A percentile compares a stretch with the other conserved stretches of the same genome.
These are phyloP conservation scores for Monopis laevigella DNA, from an alignment of 2,888 invertebrate species.

Conservation along the genomic window DNA sequence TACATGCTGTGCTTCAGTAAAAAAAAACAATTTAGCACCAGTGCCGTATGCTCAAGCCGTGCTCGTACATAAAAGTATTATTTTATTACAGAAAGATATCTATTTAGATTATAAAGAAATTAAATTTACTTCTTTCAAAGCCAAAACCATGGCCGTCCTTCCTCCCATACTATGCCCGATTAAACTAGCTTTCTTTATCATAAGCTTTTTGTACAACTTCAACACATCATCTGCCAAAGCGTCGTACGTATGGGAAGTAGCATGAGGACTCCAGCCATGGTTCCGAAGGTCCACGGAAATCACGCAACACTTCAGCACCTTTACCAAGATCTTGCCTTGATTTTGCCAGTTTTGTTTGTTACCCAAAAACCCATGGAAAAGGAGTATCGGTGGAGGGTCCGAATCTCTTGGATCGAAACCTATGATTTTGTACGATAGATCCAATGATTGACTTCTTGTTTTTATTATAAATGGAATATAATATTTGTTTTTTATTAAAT, in stretches of 20 bases:
- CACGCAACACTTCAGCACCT: constrained; percentile 76
- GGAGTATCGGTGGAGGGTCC: constrained; percentile 34
- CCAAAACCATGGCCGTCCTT: constrained; percentile 81
- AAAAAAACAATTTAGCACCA: too few relatives aligned
- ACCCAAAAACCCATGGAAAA: constrained; percentile 89
- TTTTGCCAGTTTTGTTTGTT: constrained; percentile 89
- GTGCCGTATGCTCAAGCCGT: too few relatives aligned
- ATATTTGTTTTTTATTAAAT: too few relatives aligned
- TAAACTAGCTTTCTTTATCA: constrained; percentile 69
- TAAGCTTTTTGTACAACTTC: constrained; percentile 66
- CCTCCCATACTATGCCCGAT: constrained; percentile 96
- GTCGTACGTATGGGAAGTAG: constrained; percentile 73
- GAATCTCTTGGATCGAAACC: constrained; percentile 27
- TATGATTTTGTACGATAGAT: constrained; percentile 41
- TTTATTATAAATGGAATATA: too few relatives aligned
- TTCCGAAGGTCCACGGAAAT: constrained; percentile 88
- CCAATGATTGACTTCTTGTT: too few relatives aligned
- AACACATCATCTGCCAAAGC: constrained; percentile 80
- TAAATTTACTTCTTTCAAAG: constrained; percentile 71
- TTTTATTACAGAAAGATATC: too few relatives aligned
- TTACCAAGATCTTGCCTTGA: constrained; percentile 75
- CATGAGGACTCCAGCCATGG: constrained; percentile 92
- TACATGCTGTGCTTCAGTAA: too few relatives aligned
- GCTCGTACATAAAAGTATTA: too few relatives aligned
- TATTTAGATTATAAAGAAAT: too few relatives aligned